Evolutionary conservation across 2,113 vertebrate species (phyloP).

Genomic region (Xiphophorus maculatus): DNA sequence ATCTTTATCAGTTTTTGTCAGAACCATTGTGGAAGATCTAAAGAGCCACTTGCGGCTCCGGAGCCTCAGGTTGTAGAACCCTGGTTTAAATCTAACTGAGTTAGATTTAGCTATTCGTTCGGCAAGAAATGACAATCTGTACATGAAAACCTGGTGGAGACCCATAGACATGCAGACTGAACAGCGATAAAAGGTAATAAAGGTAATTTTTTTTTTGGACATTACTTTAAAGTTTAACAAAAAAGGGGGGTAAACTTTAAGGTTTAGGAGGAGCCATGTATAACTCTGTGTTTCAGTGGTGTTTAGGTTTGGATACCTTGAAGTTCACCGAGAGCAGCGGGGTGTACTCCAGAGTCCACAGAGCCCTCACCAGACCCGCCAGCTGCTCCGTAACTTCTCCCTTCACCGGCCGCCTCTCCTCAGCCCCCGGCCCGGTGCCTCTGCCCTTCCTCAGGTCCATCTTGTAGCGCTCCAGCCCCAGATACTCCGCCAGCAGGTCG

Average conservation of each 20-base stretch:
- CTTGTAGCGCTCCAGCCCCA: conserved; percentile 86
- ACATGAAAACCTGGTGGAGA: too few species aligned
- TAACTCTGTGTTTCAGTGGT: background rate
- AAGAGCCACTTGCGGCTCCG: too few species aligned
- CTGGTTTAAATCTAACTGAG: too few species aligned
- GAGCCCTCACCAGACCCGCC: conserved; percentile 87
- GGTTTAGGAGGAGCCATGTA: background rate
- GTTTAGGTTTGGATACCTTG: conserved; percentile 81
- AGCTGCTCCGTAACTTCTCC: conserved; percentile 89
- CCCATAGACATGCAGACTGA: too few species aligned
- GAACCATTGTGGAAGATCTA: too few species aligned
- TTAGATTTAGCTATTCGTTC: too few species aligned
- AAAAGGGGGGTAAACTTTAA: background rate
- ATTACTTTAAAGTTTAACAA: too few species aligned
- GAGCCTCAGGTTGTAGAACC: too few species aligned
- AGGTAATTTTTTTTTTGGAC: too few species aligned
- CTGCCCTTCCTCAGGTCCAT: conserved; percentile 67
- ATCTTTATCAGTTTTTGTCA: too few species aligned
- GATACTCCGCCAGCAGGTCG: conserved; percentile 90
- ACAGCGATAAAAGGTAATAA: too few species aligned
- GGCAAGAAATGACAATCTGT: too few species aligned
- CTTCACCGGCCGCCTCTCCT: conserved; percentile 22
- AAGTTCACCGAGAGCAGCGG: conserved; percentile 93
- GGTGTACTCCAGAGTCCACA: conserved; percentile 92
- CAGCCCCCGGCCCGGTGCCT: conserved; percentile 47